Base-by-base conservation (phyloP, 2,113 vertebrate genomes). In the Lichenostomus cassidix region DNA sequence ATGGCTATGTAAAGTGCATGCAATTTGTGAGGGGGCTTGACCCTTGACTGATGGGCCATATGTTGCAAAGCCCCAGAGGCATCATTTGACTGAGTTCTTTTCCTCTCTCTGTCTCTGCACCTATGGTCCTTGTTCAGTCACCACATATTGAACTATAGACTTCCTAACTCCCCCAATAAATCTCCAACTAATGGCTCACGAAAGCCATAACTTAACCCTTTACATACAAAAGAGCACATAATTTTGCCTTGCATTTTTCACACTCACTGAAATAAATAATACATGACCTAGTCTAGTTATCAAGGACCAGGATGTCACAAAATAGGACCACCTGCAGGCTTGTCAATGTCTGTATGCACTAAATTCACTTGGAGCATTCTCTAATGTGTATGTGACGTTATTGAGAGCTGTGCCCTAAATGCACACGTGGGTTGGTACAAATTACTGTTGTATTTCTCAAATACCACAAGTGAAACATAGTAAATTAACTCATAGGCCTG, bases 21-120 rank as follows among this genome's bases (percentile, higher is more conserved):
- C 98, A 98, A 97, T 98, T 98, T 97, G 98, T 98, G 97, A 98
- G 97, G 96, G 98, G 98, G 98, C 98, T 98, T 99, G 98, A 99
- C 99, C 98, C 98, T 97, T 99, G 98, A 98, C 98, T 98, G 96
- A 96, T 97, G 98, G 96, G 95, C 97, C 98, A 98, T 98, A 98
- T 99, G 98, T 97, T 97, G 98, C 97, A 98, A 98, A 97, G 96
- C 98, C 97, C 97, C 92, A 89, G 97, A 97, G 98, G 97, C 96
- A 91, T 98, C 95, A 96, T 98, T 98, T 98, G 95, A 98, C 97
- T 97, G 94, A 90, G 95, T 97, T 97, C 96, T 98, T 96, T 99
- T 98, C 98, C 98, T 97, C 96, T 97, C 83, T 95, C 96, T 97
- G 84, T 97, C 94, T 97, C 97, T 96, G 92, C 89, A 97, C 97